Base-by-base conservation (phyloP, 1,140 invertebrate genomes). In the Akabosia matsudoensis region DNA sequence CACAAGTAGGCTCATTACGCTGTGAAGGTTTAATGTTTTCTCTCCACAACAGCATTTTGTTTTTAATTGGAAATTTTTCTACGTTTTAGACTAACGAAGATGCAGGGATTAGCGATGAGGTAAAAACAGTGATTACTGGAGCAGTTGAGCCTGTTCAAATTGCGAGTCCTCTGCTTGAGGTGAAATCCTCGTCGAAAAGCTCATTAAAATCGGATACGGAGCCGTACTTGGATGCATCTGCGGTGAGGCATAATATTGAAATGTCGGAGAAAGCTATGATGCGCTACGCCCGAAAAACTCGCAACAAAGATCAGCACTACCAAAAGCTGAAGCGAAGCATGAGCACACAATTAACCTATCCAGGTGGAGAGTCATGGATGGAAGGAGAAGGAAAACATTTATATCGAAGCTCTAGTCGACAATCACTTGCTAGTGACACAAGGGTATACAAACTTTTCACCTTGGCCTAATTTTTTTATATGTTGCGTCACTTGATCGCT, bases 381-480 rank as follows among this genome's bases (percentile, higher is more conserved):
- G 75, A 78, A 45, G 78, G 34, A 24, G 61, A 80, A 33, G 72
- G 75, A 22, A 24, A 74, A 45, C 75, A 79, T 73, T 73, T 85
- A 26, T 83, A 83, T 74, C 83, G 88, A 74, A 89, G 89, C 18
- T 85, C 88, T n/a, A 90, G 89, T 83, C 83, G 89, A 76, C 88
- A 89, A 37, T 90, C 89, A 0, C 85, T 90, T 64, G 88, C 88
- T 24, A 89, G 88, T 78, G 90, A 90, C 81, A 89, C 88, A 0
- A 87, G 90, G 82, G 89, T 90, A 83, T 81, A 26, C 56, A 72
- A 18, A 56, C 7, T 16, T 4, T 24, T 56, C 7, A 56, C 24
- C 24, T 56, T 10, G 22, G 54, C 24, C 10, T 56, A n/a, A n/a
- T 56, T 56, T 56, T 13, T 24, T 56, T 56, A 10, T 70, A 7